Conservation (phyloP, 2,113 vertebrate species). For the Mixornis gularis region DNA sequence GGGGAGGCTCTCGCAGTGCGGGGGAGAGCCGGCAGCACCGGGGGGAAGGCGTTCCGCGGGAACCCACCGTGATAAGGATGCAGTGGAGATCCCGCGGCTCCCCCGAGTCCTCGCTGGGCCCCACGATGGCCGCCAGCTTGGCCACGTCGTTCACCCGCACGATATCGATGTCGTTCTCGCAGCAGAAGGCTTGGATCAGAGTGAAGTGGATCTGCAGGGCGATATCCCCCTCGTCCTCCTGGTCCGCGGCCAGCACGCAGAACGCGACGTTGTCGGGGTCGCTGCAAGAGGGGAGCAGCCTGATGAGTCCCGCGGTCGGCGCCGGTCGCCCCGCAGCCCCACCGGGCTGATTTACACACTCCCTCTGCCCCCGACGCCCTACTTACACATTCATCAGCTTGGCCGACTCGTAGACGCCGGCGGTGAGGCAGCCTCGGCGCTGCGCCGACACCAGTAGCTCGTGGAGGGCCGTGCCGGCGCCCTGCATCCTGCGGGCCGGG, state of each 20-base stretch:
- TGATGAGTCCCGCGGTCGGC: background rate
- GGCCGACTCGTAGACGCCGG: conserved; percentile 95
- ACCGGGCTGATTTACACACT: no score
- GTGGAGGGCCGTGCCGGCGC: conserved; percentile 86
- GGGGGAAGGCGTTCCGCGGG: accelerated
- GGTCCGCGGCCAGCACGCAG: conserved; percentile 89
- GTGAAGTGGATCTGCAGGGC: conserved; percentile 98
- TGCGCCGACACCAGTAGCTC: conserved; percentile 88
- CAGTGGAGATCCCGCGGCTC: conserved; percentile 91
- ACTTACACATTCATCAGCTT: conserved; percentile 98
- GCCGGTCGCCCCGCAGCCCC: background rate
- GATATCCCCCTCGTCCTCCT: conserved; percentile 92
- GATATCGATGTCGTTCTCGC: conserved; percentile 95
- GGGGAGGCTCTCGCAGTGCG: background rate
- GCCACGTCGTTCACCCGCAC: conserved; percentile 88
- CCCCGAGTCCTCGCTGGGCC: conserved; percentile 75
- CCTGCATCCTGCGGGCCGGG: conserved; percentile 77
- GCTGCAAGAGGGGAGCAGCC: conserved; percentile 51
- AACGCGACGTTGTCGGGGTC: conserved; percentile 95
- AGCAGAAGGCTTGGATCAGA: conserved; percentile 96
- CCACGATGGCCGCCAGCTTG: conserved; percentile 84
- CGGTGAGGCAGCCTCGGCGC: conserved; percentile 90
- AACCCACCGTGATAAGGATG: conserved; percentile 92
- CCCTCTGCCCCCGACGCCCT: background rate
- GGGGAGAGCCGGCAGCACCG: accelerated